Evolutionary conservation across 2,888 invertebrate genomes (phyloP), one percentile per base, ranked within the genome.

Genomic region (Pyrrhia umbra): DNA sequence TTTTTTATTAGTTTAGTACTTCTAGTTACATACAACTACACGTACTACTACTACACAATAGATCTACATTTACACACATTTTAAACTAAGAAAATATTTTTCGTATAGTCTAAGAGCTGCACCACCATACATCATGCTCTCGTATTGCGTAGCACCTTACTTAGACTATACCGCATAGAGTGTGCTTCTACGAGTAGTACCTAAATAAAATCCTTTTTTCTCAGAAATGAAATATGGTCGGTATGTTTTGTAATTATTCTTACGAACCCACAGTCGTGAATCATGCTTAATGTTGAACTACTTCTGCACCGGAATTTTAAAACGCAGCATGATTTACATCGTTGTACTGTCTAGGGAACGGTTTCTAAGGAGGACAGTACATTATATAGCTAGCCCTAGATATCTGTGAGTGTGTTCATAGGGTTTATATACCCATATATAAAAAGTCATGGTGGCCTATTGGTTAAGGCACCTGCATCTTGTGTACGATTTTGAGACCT

Each of bases 221-320:
- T 55, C 39, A 57, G 49, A 69, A 34, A 62, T 75, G 69, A 75
- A 62, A 34, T 39, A 68, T 62, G 46, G 50, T 43, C 6, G 40
- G 57, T 58, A 43, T 75, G 37, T 75, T 75, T 71, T 58, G 63
- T 71, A 62, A 71, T 75, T 68, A 75, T 75, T 57, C 71, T 71
- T 62, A 51, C 13, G 16, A 63, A 75, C 8, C 63, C 75, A 42
- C 75, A 63, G 50, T 30, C 37, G 30, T 71, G 57, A 75, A 71
- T 68, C 69, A 55, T 54, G 23, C 45, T 68, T 58, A 71, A 71
- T 75, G 57, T 39, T 67, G 40, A 51, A 57, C 50, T 66, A 66
- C 50, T 65, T 46, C 43, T 66, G 43, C 46, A 51, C 27, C 16
- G 20, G 37, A 63, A 63, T 54, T 57, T 68, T 58, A 57, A 50